Conservation (phyloP, 2,888 invertebrate species). For the Chymomyza fuscimana region DNA sequence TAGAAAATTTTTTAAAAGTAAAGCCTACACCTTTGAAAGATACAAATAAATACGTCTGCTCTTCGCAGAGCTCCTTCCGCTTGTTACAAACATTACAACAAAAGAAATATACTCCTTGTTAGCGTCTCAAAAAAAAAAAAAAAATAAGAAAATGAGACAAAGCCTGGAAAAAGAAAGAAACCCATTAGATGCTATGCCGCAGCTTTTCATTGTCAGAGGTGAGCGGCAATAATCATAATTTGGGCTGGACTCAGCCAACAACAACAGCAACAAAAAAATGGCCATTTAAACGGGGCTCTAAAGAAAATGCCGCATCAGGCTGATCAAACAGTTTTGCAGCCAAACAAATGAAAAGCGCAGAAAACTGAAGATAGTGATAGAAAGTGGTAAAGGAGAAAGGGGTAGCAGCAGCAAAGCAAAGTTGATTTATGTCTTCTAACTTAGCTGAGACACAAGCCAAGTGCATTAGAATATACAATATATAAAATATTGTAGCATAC, state of each 20-base stretch:
- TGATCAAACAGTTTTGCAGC: conserved; percentile 18
- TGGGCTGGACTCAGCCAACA: background rate
- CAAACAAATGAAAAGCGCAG: background rate
- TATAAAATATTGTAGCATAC: conserved; percentile 42
- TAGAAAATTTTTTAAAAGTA: background rate
- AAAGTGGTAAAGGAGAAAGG: too few relatives aligned
- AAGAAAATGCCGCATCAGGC: conserved; percentile 6
- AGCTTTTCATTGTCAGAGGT: conserved; percentile 18
- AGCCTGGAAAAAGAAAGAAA: conserved; percentile 1
- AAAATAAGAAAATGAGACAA: background rate
- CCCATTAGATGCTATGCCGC: conserved; percentile 45
- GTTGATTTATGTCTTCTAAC: conserved; percentile 42
- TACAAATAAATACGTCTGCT: too few relatives aligned
- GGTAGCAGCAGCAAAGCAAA: background rate
- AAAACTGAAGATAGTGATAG: background rate
- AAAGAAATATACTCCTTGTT: background rate
- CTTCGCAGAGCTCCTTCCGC: too few relatives aligned
- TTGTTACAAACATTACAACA: background rate
- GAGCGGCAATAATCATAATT: conserved; percentile 6
- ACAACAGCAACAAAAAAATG: background rate
- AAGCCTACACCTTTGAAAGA: too few relatives aligned
- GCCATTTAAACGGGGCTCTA: background rate
- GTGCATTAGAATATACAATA: conserved; percentile 16
- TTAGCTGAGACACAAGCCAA: conserved; percentile 35
- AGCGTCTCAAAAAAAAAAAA: background rate